Evolutionary conservation across 2,888 invertebrate genomes (phyloP).

Genomic region (Hydrotaea diabolus): DNA sequence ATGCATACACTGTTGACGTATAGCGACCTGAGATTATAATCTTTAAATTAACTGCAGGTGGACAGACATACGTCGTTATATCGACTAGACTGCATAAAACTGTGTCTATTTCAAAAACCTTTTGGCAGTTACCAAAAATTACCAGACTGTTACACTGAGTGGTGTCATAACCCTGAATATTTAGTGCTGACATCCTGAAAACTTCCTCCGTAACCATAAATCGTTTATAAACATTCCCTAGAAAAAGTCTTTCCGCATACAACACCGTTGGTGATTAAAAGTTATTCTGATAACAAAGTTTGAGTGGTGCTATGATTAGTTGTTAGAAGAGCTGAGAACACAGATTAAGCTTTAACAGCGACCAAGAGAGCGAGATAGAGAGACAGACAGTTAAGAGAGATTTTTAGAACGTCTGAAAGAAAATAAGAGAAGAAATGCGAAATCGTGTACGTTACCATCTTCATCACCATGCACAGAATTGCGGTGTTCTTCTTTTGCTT

Average conservation of each 20-base stretch:
- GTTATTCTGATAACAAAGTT: background rate
- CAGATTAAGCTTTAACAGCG: slow-evolving; percentile 23
- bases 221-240: background rate
- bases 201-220: background rate
- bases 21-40: too few relatives aligned
- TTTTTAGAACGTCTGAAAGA: slow-evolving; percentile 25
- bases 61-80: too few relatives aligned
- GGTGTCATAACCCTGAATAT: too few relatives aligned
- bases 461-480: slow-evolving; percentile 75
- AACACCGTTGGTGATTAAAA: background rate
- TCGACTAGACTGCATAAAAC: too few relatives aligned
- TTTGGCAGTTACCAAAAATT: too few relatives aligned
- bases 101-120: too few relatives aligned
- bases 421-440: slow-evolving; percentile 24
- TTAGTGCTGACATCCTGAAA: too few relatives aligned
- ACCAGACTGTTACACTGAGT: too few relatives aligned
- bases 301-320: slow-evolving; percentile 42
- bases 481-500: slow-evolving; percentile 69
- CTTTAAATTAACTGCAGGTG: too few relatives aligned
- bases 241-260: slow-evolving; percentile 25
- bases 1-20: too few relatives aligned
- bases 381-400: slow-evolving; percentile 15
- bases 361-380: background rate
- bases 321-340: slow-evolving; percentile 33
- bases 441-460: slow-evolving; percentile 77